Conservation (phyloP, 37 sponge, comb jelly and placozoan genomes). For the Crambe crambe region DNA sequence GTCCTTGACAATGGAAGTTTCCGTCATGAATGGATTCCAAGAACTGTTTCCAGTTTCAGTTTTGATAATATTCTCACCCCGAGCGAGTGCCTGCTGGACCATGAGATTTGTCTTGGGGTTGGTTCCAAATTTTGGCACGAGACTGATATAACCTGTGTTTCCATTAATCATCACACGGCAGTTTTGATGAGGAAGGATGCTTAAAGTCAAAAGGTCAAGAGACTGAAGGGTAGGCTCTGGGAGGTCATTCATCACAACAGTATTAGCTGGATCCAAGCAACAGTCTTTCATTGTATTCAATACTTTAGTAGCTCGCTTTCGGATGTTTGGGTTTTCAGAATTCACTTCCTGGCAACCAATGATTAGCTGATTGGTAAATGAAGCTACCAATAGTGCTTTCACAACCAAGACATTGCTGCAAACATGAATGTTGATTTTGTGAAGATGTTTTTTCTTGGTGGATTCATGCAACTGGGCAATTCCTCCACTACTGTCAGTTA, state of each 20-base stretch:
- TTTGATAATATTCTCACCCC: not conserved
- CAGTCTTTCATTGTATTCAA: not conserved
- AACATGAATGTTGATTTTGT: not conserved
- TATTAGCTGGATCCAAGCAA: constrained; percentile 11
- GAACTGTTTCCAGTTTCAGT: not conserved
- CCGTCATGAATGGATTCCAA: constrained; percentile 2
- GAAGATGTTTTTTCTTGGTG: not conserved
- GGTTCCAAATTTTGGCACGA: constrained; percentile 12
- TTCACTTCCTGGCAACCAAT: constrained; percentile 25
- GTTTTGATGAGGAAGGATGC: constrained; percentile 12
- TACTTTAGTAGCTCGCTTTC: not conserved
- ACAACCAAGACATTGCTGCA: constrained; percentile 35
- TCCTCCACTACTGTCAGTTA: not conserved
- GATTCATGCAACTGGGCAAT: not conserved
- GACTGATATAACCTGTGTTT: constrained; percentile 1
- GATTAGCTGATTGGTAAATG: constrained; percentile 43
- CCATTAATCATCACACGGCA: not conserved
- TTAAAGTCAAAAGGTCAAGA: not conserved
- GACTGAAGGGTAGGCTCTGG: not conserved
- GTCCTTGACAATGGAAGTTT: not conserved
- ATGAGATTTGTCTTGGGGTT: constrained; percentile 28
- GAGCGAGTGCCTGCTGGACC: not conserved
- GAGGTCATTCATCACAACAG: constrained; percentile 4
- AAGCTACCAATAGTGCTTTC: constrained; percentile 47
- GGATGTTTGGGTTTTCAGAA: not conserved